These are phyloP conservation scores for Hippopotamus amphibius DNA, from an alignment of 2,113 vertebrate species.

Conservation along the genomic window DNA sequence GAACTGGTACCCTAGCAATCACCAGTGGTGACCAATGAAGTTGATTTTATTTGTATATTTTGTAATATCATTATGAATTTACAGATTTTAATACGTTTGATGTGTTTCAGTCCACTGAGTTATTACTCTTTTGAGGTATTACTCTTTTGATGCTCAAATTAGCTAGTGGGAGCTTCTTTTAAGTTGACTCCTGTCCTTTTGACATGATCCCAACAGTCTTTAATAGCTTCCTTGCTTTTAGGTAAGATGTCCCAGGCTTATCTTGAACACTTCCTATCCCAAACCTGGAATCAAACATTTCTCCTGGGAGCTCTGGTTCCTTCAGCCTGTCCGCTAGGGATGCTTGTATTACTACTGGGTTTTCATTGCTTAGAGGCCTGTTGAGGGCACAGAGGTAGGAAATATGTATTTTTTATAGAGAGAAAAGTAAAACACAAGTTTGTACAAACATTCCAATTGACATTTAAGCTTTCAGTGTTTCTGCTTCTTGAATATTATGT, in stretches of 20 bases:
- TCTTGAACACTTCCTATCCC: not conserved
- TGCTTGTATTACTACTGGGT: not conserved
- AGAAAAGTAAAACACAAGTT: not conserved
- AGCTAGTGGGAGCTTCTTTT: not conserved
- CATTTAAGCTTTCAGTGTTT: slow-evolving; percentile 1
- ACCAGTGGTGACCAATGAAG: not conserved
- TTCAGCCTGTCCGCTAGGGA: not conserved
- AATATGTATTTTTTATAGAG: not conserved
- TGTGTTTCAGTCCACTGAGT: not conserved
- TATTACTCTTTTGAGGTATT: not conserved
- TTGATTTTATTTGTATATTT: slow-evolving; percentile 36
- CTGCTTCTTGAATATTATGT: not conserved
- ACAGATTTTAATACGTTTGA: not conserved
- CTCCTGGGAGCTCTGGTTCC: not conserved
- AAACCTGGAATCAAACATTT: not conserved
- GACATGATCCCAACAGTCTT: not conserved
- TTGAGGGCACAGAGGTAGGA: not conserved
- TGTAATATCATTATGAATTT: not conserved
- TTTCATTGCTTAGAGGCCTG: not conserved
- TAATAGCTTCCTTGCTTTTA: not conserved
- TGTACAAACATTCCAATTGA: not conserved
- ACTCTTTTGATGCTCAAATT: not conserved
- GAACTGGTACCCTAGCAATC: not conserved
- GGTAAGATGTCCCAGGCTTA: not conserved
- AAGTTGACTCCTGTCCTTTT: not conserved